Base-by-base conservation (phyloP, 30 jellyfish, hydroid and myxozoan species). In the Cassiopea andromeda region DNA sequence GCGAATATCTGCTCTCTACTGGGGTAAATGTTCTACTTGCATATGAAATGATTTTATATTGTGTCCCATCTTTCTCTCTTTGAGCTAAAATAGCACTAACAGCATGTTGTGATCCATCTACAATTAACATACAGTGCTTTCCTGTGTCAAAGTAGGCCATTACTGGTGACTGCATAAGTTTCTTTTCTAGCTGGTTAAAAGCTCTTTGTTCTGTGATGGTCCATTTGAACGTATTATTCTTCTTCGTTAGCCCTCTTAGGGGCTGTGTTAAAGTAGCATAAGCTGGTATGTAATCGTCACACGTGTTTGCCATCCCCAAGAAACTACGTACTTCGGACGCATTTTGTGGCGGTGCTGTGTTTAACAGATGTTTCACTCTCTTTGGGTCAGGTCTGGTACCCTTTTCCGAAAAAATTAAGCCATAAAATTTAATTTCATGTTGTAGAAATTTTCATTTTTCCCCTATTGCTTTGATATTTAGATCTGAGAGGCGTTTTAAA, bases 311-410 rank as follows among this genome's bases (percentile, higher is more conserved):
- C 91, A 83, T 83, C 46, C 91, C 91, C 45, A 83, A 82, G 48
- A 83, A 83, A 83, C 91, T 83, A 27, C 38, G 38, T 27, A 27
- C 38, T 27, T 27, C 38, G 38, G 38, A 27, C 38, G 38, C 38
- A 27, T 27, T 27, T 27, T 27, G 38, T 27, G 38, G 38, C 38
- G 38, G 38, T 27, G 38, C 38, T 27, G 38, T 67, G 83, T 82
- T 82, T 48, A 68, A 16, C 85, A 83, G 19, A 83, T 83, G 71
- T 64, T 6, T 70, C 18, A 83, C 84, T 68, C 91, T 83, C 91
- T 69, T 84, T 47, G 85, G 91, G 85, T 72, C 83, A 45, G 83
- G 91, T 83, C 84, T 83, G 16, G 84, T 83, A 44, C 91, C 91
- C 46, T 83, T 83, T 83, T 7, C 83, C 38, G 91, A 48, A 38